phyloP scores from a whole-genome alignment of 2,113 vertebrate species.

The Thryonomys swinderianus region DNA sequence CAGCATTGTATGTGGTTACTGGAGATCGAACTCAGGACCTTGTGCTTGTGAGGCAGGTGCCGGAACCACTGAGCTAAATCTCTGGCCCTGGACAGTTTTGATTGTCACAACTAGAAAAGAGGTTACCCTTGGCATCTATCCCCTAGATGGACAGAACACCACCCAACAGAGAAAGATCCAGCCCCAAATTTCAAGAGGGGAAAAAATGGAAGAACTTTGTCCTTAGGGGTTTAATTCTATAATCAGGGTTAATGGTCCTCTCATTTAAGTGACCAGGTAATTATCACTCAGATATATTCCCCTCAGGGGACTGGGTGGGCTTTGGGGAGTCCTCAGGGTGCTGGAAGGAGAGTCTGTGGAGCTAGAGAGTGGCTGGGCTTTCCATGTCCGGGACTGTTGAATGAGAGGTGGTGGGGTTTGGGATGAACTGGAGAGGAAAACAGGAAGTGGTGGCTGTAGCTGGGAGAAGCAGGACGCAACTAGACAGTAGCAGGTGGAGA shows the following conservation, averaged over 20 bases:
- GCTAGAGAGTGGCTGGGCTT: background rate
- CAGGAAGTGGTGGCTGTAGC: background rate
- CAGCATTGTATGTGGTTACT: too few species aligned
- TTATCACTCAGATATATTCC: background rate
- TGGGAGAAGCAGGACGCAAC: background rate
- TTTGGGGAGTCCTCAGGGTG: background rate
- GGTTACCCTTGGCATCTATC: background rate
- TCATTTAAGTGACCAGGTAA: background rate
- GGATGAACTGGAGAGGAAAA: background rate
- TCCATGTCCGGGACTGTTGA: background rate
- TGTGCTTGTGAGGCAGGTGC: too few species aligned
- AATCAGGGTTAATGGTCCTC: background rate
- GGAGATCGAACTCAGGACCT: too few species aligned
- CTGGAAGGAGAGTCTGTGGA: background rate
- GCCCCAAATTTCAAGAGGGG: background rate
- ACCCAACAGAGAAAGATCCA: background rate
- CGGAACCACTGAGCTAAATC: too few species aligned
- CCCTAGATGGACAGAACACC: too few species aligned
- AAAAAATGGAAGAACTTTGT: background rate
- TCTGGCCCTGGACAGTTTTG: too few species aligned
- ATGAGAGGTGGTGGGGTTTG: background rate
- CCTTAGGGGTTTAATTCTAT: background rate
- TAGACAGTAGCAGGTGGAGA: background rate
- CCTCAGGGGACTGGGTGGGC: background rate
- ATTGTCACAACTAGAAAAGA: background rate